These are phyloP conservation scores for Siphlonurus alternatus DNA, from an alignment of 2,888 invertebrate genomes.

Conservation along the genomic window DNA sequence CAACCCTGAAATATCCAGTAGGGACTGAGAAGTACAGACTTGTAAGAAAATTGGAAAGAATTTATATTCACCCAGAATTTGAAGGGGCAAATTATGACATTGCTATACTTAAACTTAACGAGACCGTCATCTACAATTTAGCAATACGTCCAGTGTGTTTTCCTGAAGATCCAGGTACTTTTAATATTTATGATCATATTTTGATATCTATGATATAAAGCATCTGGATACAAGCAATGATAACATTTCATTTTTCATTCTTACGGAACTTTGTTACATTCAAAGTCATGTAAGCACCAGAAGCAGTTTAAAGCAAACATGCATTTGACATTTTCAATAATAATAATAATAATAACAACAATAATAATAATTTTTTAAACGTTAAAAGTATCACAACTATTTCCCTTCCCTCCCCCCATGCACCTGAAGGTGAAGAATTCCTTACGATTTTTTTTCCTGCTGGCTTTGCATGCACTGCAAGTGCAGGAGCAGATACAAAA, in stretches of 20 bases:
- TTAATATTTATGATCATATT: background rate
- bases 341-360: no score
- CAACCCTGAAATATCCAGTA: background rate
- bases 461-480: no score
- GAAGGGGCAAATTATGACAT: constrained; percentile 9
- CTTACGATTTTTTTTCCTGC: no score
- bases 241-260: no score
- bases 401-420: no score
- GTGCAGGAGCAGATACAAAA: no score
- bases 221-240: no score
- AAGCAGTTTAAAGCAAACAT: background rate
- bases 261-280: no score
- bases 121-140: constrained; percentile 8
- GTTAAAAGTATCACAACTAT: no score
- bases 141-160: constrained; percentile 11
- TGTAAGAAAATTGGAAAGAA: background rate
- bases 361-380: no score
- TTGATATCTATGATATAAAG: background rate
- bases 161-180: constrained; percentile 9
- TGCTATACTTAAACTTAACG: constrained; percentile 8
- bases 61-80: constrained; percentile 10
- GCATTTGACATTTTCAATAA: background rate
- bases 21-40: background rate
- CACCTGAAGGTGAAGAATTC: no score
- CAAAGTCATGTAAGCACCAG: no score